phyloP scores from a whole-genome alignment of 2,888 invertebrate species.

The Pegoplata infirma region DNA sequence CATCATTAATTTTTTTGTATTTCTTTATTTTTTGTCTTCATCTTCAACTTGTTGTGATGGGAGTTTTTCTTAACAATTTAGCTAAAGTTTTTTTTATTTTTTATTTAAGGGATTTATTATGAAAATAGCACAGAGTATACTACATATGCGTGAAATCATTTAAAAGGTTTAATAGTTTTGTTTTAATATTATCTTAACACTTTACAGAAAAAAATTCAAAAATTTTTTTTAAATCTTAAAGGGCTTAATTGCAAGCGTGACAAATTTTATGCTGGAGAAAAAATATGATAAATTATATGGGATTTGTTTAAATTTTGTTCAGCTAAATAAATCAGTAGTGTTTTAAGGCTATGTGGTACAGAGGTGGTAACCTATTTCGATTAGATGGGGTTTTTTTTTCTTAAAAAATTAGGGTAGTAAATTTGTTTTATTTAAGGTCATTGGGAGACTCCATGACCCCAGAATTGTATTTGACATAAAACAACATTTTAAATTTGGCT shows the following conservation, averaged over 20 bases:
- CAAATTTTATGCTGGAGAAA: conserved; percentile 45
- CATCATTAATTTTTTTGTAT: conserved; percentile 39
- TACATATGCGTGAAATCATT: conserved; percentile 61
- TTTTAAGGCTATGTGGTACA: not conserved
- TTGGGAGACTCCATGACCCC: too few species aligned
- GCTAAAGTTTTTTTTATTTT: conserved; percentile 32
- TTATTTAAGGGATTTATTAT: conserved; percentile 47
- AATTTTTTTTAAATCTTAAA: conserved; percentile 22
- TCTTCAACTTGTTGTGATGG: conserved; percentile 40
- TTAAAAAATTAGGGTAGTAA: too few species aligned
- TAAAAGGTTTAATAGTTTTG: conserved; percentile 52
- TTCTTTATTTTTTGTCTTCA: conserved; percentile 11
- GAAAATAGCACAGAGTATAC: not conserved
- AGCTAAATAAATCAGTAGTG: conserved; percentile 44
- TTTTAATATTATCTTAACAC: conserved; percentile 58
- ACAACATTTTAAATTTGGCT: too few species aligned
- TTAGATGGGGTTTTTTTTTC: not conserved
- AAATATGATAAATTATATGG: conserved; percentile 58
- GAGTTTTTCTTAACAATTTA: conserved; percentile 8
- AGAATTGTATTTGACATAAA: too few species aligned
- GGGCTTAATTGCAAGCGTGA: conserved; percentile 61
- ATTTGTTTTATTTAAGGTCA: too few species aligned
- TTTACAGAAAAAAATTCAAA: conserved; percentile 34
- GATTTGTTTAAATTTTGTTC: conserved; percentile 47
- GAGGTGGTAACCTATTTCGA: not conserved